phyloP scores from a whole-genome alignment of 2,888 invertebrate species.

The Eupsilia transversa region DNA sequence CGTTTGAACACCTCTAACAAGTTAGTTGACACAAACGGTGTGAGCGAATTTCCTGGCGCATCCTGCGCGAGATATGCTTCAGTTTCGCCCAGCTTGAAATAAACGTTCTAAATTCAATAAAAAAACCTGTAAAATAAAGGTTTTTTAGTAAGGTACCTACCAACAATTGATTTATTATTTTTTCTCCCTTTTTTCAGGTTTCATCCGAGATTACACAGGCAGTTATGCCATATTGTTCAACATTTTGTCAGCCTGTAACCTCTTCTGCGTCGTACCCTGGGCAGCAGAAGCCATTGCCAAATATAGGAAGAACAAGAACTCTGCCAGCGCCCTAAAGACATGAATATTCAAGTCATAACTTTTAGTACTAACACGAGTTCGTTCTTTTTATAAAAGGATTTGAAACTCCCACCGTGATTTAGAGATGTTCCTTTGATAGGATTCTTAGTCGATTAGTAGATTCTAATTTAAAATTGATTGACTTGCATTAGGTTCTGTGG shows the following conservation, averaged over 20 bases:
- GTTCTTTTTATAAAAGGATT: slow-evolving; percentile 56
- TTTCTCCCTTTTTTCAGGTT: slow-evolving; percentile 84
- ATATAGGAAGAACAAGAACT: slow-evolving; percentile 68
- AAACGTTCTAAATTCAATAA: background rate
- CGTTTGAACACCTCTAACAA: background rate
- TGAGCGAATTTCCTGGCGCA: background rate
- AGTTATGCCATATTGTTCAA: slow-evolving; percentile 91
- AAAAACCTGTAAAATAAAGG: background rate
- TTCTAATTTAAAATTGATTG: slow-evolving; percentile 26
- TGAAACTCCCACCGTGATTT: slow-evolving; percentile 40
- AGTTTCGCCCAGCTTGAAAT: background rate
- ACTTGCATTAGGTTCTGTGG: slow-evolving; percentile 11
- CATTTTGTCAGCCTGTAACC: slow-evolving; percentile 89
- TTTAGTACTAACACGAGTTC: slow-evolving; percentile 21
- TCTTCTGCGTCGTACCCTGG: slow-evolving; percentile 92
- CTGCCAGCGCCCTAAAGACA: slow-evolving; percentile 42
- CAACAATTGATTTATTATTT: too few relatives aligned
- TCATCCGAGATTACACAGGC: slow-evolving; percentile 91
- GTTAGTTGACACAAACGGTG: background rate
- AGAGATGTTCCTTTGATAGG: slow-evolving; percentile 12
- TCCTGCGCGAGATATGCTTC: too few relatives aligned
- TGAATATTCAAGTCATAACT: slow-evolving; percentile 26
- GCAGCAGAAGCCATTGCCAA: slow-evolving; percentile 86
- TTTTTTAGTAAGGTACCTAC: background rate
- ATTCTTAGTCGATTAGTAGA: slow-evolving; percentile 18